These are phyloP conservation scores for Geophilus truncorum DNA, from an alignment of 2,888 invertebrate species.

Conservation along the genomic window DNA sequence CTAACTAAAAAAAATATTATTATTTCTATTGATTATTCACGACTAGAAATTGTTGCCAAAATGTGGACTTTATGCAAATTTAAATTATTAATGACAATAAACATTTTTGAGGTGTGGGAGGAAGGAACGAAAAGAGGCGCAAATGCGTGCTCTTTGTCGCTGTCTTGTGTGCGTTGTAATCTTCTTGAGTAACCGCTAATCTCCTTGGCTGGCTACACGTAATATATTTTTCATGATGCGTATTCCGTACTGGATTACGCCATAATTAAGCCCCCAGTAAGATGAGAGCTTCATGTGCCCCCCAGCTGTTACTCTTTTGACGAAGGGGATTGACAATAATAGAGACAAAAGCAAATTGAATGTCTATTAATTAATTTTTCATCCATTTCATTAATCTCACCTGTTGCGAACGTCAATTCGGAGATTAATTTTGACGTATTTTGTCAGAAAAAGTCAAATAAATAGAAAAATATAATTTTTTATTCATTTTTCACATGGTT, in stretches of 20 bases:
- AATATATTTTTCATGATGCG: slow-evolving; percentile 30
- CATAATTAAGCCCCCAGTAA: slow-evolving; percentile 23
- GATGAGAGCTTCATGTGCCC: slow-evolving; percentile 1
- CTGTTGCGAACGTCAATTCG: neutral
- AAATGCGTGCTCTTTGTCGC: neutral
- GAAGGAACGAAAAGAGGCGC: neutral
- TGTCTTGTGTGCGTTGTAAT: slow-evolving; percentile 29
- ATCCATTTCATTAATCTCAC: neutral
- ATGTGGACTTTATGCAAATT: neutral
- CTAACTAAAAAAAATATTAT: neutral
- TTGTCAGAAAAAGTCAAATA: too few species aligned
- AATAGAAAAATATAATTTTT: neutral
- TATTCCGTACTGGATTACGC: slow-evolving; percentile 28
- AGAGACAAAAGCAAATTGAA: neutral
- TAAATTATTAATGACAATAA: neutral
- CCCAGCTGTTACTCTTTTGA: slow-evolving; percentile 22
- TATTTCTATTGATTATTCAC: too few species aligned
- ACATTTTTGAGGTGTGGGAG: neutral
- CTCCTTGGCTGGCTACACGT: slow-evolving; percentile 31
- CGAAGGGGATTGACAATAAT: neutral
- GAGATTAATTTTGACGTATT: too few species aligned
- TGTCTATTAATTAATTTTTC: slow-evolving; percentile 21
- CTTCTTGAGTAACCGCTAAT: slow-evolving; percentile 31
- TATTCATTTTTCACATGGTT: neutral
- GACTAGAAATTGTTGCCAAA: neutral